Base-by-base conservation (phyloP, 2,888 invertebrate genomes). In the Alitta virens region DNA sequence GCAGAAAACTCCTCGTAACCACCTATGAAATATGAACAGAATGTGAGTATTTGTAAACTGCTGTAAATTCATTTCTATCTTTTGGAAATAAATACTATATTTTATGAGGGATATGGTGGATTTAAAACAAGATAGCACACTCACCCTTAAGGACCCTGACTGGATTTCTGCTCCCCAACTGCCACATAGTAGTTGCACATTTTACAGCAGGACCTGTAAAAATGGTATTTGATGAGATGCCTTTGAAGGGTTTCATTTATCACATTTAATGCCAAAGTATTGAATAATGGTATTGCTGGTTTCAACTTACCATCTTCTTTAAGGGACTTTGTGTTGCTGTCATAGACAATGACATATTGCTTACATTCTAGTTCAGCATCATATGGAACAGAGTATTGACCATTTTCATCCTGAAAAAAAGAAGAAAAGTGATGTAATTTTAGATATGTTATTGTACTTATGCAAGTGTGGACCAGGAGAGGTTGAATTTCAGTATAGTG, bases 1-100 rank as follows among this genome's bases (percentile, higher is more conserved):
- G 79, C 78, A 50, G 82, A 81, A 64, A 82, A 82, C 42, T 72
- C 71, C 63, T 81, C 79, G 71, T 79, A 82, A 1, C 82, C 82
- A 33, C 82, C 81, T 64, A 52, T n/a, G 23, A 51, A 51, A 38
- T 46, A 46, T n/a, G 18, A 12, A 40, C n/a, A 49, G 18, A 5
- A 23, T 49, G 38, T 49, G 9, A 46, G 12, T 38, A 18, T 12
- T 23, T 9, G n/a, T 7, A 12, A 46, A 21, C 7, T 46, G n/a
- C n/a, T 46, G 46, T 18, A 12, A 46, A 16, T 18, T 46, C 5
- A 18, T 46, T 16, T 7, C 46, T n/a, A n/a, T n/a, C 21, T 46
- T 46, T n/a, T 46, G 46, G 7, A 12, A 18, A 46, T 18, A 46
- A 46, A 16, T 12, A 9, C 46, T 46, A 16, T 7, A 18, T 12